These are phyloP conservation scores for Pocillopora verrucosa DNA, from an alignment of 64 coral and sea anemone species.

Conservation along the genomic window DNA sequence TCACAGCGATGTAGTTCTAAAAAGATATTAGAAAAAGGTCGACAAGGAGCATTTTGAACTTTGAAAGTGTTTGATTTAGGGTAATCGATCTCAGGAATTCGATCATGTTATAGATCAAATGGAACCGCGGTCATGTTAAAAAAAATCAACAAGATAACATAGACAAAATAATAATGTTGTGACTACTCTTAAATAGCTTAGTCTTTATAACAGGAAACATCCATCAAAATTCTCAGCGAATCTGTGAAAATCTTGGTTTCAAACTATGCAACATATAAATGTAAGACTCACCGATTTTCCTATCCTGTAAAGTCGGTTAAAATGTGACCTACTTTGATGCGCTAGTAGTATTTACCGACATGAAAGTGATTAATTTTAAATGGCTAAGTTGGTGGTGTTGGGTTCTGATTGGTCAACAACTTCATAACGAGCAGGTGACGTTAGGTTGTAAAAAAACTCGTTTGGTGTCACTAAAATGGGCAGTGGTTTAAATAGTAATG, in stretches of 20 bases:
- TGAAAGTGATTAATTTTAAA: conserved; percentile 51
- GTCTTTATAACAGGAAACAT: not conserved
- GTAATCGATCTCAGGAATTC: not conserved
- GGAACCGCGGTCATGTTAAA: too few species aligned
- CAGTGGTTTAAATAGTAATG: not conserved
- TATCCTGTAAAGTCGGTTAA: not conserved
- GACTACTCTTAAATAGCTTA: not conserved
- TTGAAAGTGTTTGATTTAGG: not conserved
- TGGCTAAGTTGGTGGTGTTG: not conserved
- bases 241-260: not conserved
- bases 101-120: too few species aligned
- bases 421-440: not conserved
- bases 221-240: not conserved
- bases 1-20: not conserved
- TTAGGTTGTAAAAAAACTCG: not conserved
- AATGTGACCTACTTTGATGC: conserved; percentile 9
- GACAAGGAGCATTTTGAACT: not conserved
- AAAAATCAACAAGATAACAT: not conserved
- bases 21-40: not conserved
- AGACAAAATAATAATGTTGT: conserved; percentile 14
- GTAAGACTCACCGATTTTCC: not conserved
- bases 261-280: not conserved
- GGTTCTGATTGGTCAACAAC: not conserved
- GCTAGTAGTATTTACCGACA: not conserved
- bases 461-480: not conserved